phyloP scores from a whole-genome alignment of 2,888 invertebrate genomes.

The Ametastegia equiseti region DNA sequence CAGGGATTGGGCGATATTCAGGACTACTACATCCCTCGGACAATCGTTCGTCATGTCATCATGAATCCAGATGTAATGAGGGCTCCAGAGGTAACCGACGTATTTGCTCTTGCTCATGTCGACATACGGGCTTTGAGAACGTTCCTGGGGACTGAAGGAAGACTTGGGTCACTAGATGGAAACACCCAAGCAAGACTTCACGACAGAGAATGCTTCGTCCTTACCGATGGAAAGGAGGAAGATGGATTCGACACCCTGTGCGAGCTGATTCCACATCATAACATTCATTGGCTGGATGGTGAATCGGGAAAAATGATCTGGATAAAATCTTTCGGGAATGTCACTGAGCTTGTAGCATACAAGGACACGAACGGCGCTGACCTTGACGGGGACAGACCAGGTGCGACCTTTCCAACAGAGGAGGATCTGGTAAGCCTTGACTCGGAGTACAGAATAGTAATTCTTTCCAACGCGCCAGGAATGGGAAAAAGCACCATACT shows the following conservation, averaged over 20 bases:
- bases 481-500: slow-evolving; percentile 8
- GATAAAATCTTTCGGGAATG: background rate
- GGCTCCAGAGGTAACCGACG: background rate
- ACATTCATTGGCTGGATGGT: slow-evolving; percentile 6
- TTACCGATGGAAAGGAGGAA: background rate
- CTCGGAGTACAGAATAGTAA: background rate
- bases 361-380: background rate
- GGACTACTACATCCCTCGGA: background rate
- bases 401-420: background rate
- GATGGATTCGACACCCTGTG: background rate
- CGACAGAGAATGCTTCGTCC: background rate
- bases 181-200: background rate
- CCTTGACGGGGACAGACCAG: background rate
- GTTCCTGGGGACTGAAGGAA: background rate
- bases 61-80: background rate
- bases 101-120: background rate
- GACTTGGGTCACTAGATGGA: background rate
- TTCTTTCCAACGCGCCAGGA: background rate
- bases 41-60: background rate
- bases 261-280: background rate
- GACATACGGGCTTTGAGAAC: background rate
- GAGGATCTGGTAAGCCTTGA: background rate
- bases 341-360: background rate
- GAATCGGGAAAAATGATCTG: background rate
- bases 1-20: background rate